phyloP scores from a whole-genome alignment of 2,888 invertebrate species.

The Zele albiditarsus region DNA sequence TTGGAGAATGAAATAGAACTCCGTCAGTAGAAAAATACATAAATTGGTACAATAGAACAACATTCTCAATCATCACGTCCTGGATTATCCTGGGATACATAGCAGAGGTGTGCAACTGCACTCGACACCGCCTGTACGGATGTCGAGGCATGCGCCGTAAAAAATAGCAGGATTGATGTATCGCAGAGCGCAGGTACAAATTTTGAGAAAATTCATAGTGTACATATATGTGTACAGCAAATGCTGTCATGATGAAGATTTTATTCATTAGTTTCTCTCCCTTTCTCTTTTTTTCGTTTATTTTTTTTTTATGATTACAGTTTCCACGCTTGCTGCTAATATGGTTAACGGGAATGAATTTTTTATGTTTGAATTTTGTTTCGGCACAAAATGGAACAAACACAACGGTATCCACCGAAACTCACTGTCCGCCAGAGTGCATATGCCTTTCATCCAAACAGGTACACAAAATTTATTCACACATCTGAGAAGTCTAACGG shows the following conservation, averaged over 20 bases:
- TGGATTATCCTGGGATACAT: constrained; percentile 28
- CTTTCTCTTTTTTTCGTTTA: too few species aligned
- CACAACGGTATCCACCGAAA: constrained; percentile 64
- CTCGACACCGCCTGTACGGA: constrained; percentile 43
- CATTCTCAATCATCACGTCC: background rate
- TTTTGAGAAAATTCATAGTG: constrained; percentile 47
- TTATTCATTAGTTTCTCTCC: too few species aligned
- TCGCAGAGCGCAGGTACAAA: constrained; percentile 71
- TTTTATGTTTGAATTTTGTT: constrained; percentile 49
- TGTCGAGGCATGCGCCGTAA: constrained; percentile 71
- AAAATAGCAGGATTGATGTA: constrained; percentile 69
- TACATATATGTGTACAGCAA: background rate
- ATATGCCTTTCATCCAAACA: constrained; percentile 90
- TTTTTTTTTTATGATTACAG: constrained; percentile 35
- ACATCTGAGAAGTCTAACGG: background rate
- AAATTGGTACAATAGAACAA: background rate
- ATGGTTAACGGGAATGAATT: constrained; percentile 63
- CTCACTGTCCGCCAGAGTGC: constrained; percentile 85
- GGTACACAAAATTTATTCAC: constrained; percentile 75
- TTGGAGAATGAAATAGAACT: background rate
- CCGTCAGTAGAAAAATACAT: background rate
- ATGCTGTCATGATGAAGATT: too few species aligned
- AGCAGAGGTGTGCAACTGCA: constrained; percentile 32
- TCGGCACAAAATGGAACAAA: constrained; percentile 55
- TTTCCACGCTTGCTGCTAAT: constrained; percentile 54